These are phyloP conservation scores for Wiebesia pumilae DNA, from an alignment of 1,140 invertebrate species.

Conservation along the genomic window DNA sequence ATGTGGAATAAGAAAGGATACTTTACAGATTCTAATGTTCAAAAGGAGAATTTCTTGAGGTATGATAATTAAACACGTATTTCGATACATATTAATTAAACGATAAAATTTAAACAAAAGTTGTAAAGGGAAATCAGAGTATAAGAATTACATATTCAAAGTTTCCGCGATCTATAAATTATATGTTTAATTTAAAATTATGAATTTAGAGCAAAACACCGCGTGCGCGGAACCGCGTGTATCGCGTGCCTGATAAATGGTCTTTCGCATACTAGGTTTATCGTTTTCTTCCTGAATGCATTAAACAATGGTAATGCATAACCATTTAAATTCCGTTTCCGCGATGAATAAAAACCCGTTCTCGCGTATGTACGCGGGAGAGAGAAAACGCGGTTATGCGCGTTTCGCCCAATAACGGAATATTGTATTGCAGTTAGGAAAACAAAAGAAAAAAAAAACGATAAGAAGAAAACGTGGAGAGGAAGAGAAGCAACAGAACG, in stretches of 20 bases:
- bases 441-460: background rate
- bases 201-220: constrained; percentile 9
- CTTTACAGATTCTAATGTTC: no score
- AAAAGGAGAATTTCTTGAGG: no score
- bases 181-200: constrained; percentile 31
- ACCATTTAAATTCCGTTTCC: constrained; percentile 50
- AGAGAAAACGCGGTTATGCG: background rate
- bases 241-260: constrained; percentile 46
- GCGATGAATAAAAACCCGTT: constrained; percentile 38
- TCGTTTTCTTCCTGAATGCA: constrained; percentile 46
- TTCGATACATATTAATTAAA: no score
- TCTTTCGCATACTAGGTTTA: constrained; percentile 32
- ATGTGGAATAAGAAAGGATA: no score
- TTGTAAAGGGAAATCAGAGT: background rate
- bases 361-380: background rate
- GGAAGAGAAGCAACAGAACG: background rate
- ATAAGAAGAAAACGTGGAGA: background rate
- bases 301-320: constrained; percentile 49
- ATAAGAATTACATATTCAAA: background rate
- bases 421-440: background rate
- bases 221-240: background rate
- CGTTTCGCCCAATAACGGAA: background rate
- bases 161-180: constrained; percentile 16
- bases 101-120: background rate
- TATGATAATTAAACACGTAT: no score